Conservation (phyloP, 2,888 invertebrate species). For the Pammene aurita region DNA sequence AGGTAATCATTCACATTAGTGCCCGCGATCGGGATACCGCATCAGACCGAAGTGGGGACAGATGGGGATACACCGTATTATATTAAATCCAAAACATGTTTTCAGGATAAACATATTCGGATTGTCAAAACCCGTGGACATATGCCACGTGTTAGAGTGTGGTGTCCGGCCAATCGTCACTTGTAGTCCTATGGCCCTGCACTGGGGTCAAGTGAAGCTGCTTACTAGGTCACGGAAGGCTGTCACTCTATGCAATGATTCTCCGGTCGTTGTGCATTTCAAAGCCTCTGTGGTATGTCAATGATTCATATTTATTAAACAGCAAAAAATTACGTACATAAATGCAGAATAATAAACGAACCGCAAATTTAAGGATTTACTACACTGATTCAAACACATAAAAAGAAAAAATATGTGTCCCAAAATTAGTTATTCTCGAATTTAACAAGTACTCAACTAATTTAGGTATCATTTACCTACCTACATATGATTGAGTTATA, state of each 20-base stretch:
- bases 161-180: constrained; percentile 88
- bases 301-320: neutral
- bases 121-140: constrained; percentile 62
- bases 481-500: too few species aligned
- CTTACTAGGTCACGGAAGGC: constrained; percentile 76
- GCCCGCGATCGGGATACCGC: too few species aligned
- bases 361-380: too few species aligned
- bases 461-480: too few species aligned
- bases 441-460: too few species aligned
- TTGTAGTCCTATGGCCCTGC: constrained; percentile 81
- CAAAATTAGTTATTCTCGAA: too few species aligned
- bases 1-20: too few species aligned
- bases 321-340: too few species aligned
- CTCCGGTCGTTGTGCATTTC: constrained; percentile 86
- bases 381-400: too few species aligned
- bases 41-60: too few species aligned
- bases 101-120: constrained; percentile 72
- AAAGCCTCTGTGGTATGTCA: constrained; percentile 76
- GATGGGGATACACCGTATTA: too few species aligned
- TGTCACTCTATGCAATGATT: constrained; percentile 86
- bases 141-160: constrained; percentile 79
- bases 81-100: neutral
- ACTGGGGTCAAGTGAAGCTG: constrained; percentile 85
- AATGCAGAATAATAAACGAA: neutral
- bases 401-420: too few species aligned